Conservation (phyloP, 2,888 invertebrate species). For the Acrobasis consociella region DNA sequence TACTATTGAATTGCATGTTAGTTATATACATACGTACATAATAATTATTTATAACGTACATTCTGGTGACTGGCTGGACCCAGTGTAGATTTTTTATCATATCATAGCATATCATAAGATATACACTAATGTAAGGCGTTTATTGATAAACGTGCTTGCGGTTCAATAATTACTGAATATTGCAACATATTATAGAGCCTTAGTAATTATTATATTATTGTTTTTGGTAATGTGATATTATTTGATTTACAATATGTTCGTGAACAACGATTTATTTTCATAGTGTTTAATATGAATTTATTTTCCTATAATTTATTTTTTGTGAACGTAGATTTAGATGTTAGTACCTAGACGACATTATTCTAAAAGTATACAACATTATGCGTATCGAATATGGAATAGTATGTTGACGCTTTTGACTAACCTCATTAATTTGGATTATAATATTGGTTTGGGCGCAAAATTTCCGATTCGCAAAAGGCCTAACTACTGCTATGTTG, state of each 20-base stretch:
- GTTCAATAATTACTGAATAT: slow-evolving; percentile 25
- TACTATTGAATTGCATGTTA: slow-evolving; percentile 71
- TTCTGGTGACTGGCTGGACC: slow-evolving; percentile 66
- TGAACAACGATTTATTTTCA: slow-evolving; percentile 18
- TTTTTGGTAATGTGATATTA: slow-evolving; percentile 30
- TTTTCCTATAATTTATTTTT: slow-evolving; percentile 20
- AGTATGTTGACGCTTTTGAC: slow-evolving; percentile 1
- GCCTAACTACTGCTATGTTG: too few relatives aligned
- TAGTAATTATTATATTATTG: neutral
- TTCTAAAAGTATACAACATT: neutral
- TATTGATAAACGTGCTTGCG: slow-evolving; percentile 49
- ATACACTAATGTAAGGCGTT: slow-evolving; percentile 53
- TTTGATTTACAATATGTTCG: neutral
- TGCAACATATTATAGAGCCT: slow-evolving; percentile 11
- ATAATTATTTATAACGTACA: slow-evolving; percentile 49
- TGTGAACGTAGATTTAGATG: slow-evolving; percentile 4
- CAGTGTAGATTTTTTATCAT: slow-evolving; percentile 80
- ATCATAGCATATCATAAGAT: slow-evolving; percentile 79
- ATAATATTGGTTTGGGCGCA: too few relatives aligned
- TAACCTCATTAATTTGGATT: neutral
- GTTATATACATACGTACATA: slow-evolving; percentile 51
- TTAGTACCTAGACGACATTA: neutral
- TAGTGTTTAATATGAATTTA: slow-evolving; percentile 16
- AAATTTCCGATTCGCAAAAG: too few relatives aligned
- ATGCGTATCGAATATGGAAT: slow-evolving; percentile 8